Conservation (phyloP, 2,113 vertebrate genomes). For the Corythaixoides concolor region DNA sequence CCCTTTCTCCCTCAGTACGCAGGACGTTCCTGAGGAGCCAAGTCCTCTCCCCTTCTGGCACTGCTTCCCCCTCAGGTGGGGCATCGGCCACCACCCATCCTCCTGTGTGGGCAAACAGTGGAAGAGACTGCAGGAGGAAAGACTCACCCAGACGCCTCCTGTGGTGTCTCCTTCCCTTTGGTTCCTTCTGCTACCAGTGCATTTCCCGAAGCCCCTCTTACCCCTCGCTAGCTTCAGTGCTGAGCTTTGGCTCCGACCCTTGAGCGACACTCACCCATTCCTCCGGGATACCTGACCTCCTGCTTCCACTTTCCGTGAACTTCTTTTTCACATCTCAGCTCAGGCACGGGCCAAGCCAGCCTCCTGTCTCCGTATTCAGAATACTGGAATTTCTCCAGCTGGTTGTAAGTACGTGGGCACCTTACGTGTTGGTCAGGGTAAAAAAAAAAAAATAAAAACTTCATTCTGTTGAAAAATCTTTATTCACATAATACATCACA, state of each 20-base stretch:
- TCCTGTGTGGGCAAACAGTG: accelerated
- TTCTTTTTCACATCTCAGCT: background rate
- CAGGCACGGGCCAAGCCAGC: background rate
- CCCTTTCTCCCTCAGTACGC: accelerated
- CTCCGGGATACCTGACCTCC: background rate
- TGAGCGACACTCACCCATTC: too few species aligned
- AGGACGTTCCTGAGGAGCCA: too few species aligned
- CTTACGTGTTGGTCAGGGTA: background rate
- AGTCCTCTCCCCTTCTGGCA: too few species aligned
- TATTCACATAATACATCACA: background rate
- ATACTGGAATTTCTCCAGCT: background rate
- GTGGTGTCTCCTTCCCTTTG: background rate
- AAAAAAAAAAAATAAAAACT: background rate
- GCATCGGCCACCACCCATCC: background rate
- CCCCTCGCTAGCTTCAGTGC: background rate
- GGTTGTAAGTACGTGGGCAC: background rate
- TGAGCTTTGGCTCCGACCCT: background rate
- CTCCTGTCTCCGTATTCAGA: background rate
- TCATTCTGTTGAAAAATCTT: background rate
- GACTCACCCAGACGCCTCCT: background rate
- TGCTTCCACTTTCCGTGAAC: background rate
- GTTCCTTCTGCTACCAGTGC: background rate
- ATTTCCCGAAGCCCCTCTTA: too few species aligned
- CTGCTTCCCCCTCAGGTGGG: too few species aligned
- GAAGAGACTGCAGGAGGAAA: background rate